Percentiles rank a stretch among this genome's conserved stretches.
Evolutionary conservation across 2,797 vertebrate species (phyloP).

Genomic region (Etheostoma nigrum): DNA sequence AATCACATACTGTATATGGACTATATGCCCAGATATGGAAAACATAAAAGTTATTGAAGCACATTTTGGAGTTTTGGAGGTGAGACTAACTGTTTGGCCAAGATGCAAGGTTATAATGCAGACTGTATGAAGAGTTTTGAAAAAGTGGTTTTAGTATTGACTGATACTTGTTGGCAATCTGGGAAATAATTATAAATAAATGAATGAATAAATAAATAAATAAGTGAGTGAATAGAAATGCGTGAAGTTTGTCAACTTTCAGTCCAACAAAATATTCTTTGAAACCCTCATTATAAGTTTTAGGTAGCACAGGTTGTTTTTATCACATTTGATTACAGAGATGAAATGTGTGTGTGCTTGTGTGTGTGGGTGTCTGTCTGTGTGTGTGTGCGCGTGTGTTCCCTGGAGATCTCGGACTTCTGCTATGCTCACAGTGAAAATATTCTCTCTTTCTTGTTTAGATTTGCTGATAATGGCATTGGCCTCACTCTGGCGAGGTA

Average conservation of each 20-base stretch:
- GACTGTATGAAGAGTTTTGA: not conserved
- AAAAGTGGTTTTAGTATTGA: not conserved
- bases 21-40: not conserved
- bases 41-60: not conserved
- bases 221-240: not conserved
- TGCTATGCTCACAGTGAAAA: constrained; percentile 16
- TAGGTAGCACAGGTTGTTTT: not conserved
- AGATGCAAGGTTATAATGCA: not conserved
- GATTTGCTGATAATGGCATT: constrained; percentile 98
- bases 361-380: constrained; percentile 10
- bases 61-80: not conserved
- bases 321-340: no score
- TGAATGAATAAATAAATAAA: not conserved
- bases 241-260: not conserved
- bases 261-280: not conserved
- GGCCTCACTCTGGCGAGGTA: constrained; percentile 97
- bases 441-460: constrained; percentile 66
- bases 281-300: not conserved
- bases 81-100: no score
- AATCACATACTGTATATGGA: not conserved
- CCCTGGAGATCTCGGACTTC: constrained; percentile 2
- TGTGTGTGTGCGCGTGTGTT: constrained; percentile 6
- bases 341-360: not conserved
- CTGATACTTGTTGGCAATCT: not conserved
- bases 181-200: no score